Conservation (phyloP, 1,140 invertebrate genomes). For the Eufriesea mexicana region DNA sequence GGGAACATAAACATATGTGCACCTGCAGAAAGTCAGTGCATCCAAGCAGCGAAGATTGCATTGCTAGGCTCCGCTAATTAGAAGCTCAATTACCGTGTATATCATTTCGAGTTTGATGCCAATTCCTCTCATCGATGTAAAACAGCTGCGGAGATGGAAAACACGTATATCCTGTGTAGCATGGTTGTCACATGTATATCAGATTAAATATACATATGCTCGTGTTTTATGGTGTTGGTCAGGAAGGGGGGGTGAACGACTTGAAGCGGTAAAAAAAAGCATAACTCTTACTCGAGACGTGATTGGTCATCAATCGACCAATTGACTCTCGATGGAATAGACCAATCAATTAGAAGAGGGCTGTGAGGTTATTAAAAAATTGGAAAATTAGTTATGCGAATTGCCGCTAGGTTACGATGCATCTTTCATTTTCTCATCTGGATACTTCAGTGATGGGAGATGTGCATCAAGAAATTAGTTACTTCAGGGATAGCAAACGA, state of each 20-base stretch:
- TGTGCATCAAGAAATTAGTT: background rate
- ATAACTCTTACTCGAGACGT: background rate
- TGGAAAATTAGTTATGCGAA: background rate
- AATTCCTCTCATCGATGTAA: background rate
- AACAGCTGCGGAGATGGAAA: slow-evolving; percentile 33
- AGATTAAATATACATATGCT: background rate
- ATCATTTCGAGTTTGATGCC: slow-evolving; percentile 1
- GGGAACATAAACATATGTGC: slow-evolving; percentile 48
- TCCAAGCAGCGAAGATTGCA: slow-evolving; percentile 27
- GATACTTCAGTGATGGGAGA: background rate
- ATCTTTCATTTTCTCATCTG: background rate
- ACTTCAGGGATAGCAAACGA: background rate
- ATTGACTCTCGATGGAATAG: too few relatives aligned
- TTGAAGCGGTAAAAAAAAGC: background rate
- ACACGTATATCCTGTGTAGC: background rate
- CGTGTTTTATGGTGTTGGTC: background rate
- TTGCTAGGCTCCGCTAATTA: slow-evolving; percentile 41
- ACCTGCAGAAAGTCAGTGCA: slow-evolving; percentile 47
- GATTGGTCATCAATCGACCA: background rate
- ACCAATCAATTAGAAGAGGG: background rate
- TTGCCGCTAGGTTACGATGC: background rate
- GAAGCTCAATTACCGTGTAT: slow-evolving; percentile 11
- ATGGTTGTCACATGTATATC: background rate
- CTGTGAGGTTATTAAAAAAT: background rate
- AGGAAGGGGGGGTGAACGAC: background rate